Percentiles rank a stretch among this genome's conserved stretches.
Conservation (phyloP, 2,113 vertebrate genomes). For the Electrona antarctica region DNA sequence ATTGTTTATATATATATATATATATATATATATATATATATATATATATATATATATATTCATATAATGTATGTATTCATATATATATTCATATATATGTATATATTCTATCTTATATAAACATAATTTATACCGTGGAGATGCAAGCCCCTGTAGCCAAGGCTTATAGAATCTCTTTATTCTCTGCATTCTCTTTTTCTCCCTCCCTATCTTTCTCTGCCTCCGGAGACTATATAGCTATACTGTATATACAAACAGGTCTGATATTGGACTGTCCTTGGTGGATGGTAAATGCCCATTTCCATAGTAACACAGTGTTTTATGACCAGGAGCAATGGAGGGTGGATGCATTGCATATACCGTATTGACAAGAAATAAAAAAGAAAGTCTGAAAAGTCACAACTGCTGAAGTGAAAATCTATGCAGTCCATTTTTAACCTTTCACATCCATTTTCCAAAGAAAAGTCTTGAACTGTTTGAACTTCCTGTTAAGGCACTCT, state of each 20-base stretch:
- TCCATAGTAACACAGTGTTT: constrained; percentile 73
- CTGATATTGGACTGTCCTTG: constrained; percentile 66
- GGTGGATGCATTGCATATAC: constrained; percentile 42
- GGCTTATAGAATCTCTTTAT: constrained; percentile 59
- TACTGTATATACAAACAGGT: constrained; percentile 63
- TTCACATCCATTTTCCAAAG: constrained; percentile 27
- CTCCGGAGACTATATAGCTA: constrained; percentile 59
- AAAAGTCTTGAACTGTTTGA: constrained; percentile 37
- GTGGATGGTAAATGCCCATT: constrained; percentile 74
- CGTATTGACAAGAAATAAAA: constrained; percentile 60
- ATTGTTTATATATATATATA: constrained; percentile 55
- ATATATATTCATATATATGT: constrained; percentile 48
- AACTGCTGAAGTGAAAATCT: constrained; percentile 39
- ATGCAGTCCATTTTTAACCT: constrained; percentile 43
- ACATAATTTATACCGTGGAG: constrained; percentile 65
- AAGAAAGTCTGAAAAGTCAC: constrained; percentile 40
- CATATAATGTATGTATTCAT: constrained; percentile 53
- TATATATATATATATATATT: constrained; percentile 51
- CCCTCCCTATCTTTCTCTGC: constrained; percentile 53
- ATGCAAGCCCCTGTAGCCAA: constrained; percentile 51
- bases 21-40: constrained; percentile 43
- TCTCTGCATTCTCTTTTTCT: constrained; percentile 46
- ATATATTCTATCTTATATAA: constrained; percentile 74
- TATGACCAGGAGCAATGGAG: constrained; percentile 62
- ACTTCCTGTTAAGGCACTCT: constrained; percentile 64